These are phyloP conservation scores for Noctua janthina DNA, from an alignment of 2,888 invertebrate genomes.

Conservation along the genomic window DNA sequence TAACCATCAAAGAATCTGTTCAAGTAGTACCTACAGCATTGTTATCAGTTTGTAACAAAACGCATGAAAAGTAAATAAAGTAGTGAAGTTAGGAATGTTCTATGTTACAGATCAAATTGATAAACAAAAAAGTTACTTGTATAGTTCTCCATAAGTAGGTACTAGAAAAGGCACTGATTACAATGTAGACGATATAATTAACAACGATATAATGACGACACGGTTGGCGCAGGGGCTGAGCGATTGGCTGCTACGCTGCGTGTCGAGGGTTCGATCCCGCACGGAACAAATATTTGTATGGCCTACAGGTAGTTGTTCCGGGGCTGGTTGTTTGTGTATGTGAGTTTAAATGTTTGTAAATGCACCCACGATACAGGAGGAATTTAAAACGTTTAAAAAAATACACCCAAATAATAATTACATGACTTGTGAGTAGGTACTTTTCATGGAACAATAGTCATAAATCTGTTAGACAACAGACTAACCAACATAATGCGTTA, in stretches of 20 bases:
- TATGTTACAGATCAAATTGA: slow-evolving; percentile 12
- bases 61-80: slow-evolving; percentile 15
- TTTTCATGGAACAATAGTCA: background rate
- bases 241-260: no score
- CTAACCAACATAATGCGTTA: background rate
- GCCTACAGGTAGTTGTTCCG: no score
- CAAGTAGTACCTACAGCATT: background rate
- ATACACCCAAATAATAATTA: background rate
- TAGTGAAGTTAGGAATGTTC: slow-evolving; percentile 2
- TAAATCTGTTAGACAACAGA: background rate
- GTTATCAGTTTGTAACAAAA: background rate
- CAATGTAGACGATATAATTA: background rate
- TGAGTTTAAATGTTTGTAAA: no score
- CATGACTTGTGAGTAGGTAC: background rate
- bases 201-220: background rate
- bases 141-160: background rate
- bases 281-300: no score
- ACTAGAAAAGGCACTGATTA: background rate
- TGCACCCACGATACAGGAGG: no score
- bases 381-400: no score
- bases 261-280: no score
- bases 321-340: no score
- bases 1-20: background rate
- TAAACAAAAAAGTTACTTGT: background rate
- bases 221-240: no score